Base-by-base conservation (phyloP, 37 sponge, comb jelly and placozoan species). In the Haliclona indistincta region DNA sequence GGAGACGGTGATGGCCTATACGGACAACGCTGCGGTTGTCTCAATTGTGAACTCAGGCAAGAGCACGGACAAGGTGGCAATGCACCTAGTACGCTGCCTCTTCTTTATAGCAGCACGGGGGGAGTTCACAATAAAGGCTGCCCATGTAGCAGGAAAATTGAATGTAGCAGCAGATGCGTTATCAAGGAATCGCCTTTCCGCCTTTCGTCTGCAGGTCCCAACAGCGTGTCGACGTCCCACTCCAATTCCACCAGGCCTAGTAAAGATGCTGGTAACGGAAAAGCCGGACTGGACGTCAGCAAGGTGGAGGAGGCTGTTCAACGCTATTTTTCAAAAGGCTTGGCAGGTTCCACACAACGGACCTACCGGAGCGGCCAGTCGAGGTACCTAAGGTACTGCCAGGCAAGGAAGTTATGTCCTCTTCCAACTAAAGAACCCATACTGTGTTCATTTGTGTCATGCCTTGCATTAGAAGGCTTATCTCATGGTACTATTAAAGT, bases 161-260 rank as follows among this genome's bases (percentile, higher is more conserved):
- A 79, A 79, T 71, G 71, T n/a, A 29, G 71, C 71, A 2, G 71
- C 54, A 15, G 71, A 71, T 47, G 53, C 53, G 23, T 28, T 71
- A 10, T 71, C 71, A 2, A 51, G 54, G 2, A 33, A 52, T 71
- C 8, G 29, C 35, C 30, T 52, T 10, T 26, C 53, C 35, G 22
- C 1, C 10, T 71, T 71, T n/a, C 36, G 20, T 2, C 36, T 10
- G 33, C 64, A 29, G 54, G 33, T 71, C 2, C 71, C 71, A 6
- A n/a, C 32, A 28, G 71, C 71, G 13, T 17, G 19, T 45, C 36
- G 29, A 15, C 43, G 4, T 22, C 43, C 68, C 3, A 67, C 43
- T 2, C 23, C 43, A 2, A 30, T 39, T 37, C 68, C 68, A 2
- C 19, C 5, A 40, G 71, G 29, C 2, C 75, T 74, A 20, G 26